phyloP scores from a whole-genome alignment of 2,797 vertebrate species.

The Macropus fuliginosus region DNA sequence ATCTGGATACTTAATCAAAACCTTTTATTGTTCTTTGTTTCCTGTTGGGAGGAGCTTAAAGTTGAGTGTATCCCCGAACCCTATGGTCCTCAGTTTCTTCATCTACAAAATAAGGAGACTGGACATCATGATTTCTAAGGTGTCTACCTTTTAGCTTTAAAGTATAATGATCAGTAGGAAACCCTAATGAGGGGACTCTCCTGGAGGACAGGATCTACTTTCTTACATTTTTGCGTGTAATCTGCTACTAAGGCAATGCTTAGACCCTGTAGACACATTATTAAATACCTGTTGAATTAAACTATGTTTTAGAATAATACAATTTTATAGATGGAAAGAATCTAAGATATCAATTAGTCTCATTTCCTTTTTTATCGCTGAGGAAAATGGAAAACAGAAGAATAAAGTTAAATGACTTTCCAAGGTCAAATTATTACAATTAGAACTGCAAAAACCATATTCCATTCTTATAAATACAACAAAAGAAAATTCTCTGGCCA shows the following conservation, averaged over 20 bases:
- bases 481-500: background rate
- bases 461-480: background rate
- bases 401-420: background rate
- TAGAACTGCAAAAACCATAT: background rate
- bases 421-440: background rate
- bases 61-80: background rate
- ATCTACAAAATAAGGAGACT: background rate
- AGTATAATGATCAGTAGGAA: background rate
- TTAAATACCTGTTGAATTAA: background rate
- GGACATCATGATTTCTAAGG: background rate
- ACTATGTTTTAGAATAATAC: background rate
- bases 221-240: background rate
- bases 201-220: background rate
- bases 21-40: background rate
- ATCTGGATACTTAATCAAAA: background rate
- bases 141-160: background rate
- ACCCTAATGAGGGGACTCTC: background rate
- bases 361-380: background rate
- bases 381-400: background rate
- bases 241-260: background rate
- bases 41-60: background rate
- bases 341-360: background rate
- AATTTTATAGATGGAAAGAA: background rate
- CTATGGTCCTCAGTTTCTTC: background rate
- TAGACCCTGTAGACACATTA: background rate